These are phyloP conservation scores for Schmidtea mediterranea DNA, from an alignment of 1,140 invertebrate genomes.

Conservation along the genomic window DNA sequence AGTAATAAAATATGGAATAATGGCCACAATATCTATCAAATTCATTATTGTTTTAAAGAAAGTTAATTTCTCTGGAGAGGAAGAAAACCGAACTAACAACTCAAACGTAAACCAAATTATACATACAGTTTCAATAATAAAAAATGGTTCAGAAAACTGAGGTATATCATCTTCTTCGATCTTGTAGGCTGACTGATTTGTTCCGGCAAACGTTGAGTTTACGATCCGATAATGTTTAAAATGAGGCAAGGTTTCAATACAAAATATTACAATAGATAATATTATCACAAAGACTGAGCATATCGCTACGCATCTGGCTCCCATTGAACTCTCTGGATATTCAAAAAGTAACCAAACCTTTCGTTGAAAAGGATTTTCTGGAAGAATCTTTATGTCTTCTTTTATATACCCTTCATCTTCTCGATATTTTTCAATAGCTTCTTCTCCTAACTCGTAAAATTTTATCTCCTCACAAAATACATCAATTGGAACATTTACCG, in stretches of 20 bases:
- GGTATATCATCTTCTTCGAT: constrained; percentile 3
- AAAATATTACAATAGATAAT: constrained; percentile 21
- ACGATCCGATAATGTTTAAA: constrained; percentile 64
- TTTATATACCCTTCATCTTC: constrained; percentile 12
- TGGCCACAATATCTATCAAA: constrained; percentile 86
- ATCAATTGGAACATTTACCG: constrained; percentile 17
- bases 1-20: constrained; percentile 98
- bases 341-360: constrained; percentile 21
- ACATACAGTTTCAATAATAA: constrained; percentile 24
- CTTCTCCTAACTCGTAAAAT: constrained; percentile 80
- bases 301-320: constrained; percentile 17
- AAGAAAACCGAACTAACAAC: constrained; percentile 15
- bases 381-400: constrained; percentile 10
- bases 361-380: constrained; percentile 12
- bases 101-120: constrained; percentile 28
- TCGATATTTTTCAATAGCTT: constrained; percentile 79
- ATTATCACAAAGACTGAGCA: constrained; percentile 20
- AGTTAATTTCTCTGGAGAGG: constrained; percentile 23
- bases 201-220: background rate
- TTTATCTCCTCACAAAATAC: constrained; percentile 38
- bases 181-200: too few species aligned
- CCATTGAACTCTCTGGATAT: constrained; percentile 18
- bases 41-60: constrained; percentile 59
- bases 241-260: constrained; percentile 34
- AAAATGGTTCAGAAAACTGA: constrained; percentile 12